Evolutionary conservation across 2,113 vertebrate genomes (phyloP).

Genomic region (Dromas ardeola): DNA sequence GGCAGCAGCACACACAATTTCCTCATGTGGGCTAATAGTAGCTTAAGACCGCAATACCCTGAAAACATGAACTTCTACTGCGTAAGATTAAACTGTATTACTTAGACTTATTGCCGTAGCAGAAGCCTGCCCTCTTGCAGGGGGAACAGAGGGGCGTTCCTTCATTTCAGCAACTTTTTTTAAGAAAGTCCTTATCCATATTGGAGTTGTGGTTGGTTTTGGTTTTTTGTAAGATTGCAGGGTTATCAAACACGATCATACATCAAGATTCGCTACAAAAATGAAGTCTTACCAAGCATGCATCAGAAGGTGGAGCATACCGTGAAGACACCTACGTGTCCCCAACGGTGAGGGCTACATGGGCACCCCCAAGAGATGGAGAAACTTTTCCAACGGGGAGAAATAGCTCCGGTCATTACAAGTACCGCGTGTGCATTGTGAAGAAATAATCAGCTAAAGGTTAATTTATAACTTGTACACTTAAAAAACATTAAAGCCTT

Average conservation of each 20-base stretch:
- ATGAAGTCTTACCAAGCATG: neutral
- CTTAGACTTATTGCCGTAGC: neutral
- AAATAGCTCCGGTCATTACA: neutral
- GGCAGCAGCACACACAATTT: no score
- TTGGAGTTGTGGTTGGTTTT: no score
- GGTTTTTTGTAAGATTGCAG: neutral
- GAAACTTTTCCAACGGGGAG: neutral
- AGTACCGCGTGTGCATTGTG: rapidly evolving
- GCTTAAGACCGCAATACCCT: neutral
- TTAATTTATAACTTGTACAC: neutral
- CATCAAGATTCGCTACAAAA: neutral
- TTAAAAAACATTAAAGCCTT: neutral
- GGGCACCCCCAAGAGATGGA: neutral
- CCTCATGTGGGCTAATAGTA: neutral
- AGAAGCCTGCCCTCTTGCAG: neutral
- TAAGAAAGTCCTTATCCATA: neutral
- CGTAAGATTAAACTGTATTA: neutral
- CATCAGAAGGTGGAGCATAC: neutral
- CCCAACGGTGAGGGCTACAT: neutral
- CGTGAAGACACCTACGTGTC: neutral
- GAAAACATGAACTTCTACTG: neutral
- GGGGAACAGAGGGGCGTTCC: neutral
- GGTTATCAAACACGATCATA: neutral
- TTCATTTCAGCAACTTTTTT: neutral
- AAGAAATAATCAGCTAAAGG: neutral